These are phyloP conservation scores for Nasonia longicornis DNA, from an alignment of 1,140 invertebrate genomes.

Conservation along the genomic window DNA sequence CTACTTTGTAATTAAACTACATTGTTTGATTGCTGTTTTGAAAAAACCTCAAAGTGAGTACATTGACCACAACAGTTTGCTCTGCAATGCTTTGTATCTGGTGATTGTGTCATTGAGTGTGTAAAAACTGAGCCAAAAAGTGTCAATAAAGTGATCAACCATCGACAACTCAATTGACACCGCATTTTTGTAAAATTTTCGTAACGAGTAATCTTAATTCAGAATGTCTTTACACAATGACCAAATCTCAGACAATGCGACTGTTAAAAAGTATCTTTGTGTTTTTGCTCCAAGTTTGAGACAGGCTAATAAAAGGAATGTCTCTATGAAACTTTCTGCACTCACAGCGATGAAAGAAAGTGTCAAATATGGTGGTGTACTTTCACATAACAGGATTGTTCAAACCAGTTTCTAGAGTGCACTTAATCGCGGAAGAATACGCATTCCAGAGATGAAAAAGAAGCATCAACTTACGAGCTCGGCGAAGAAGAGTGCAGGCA, in stretches of 20 bases:
- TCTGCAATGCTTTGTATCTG: neutral
- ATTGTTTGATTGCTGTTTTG: neutral
- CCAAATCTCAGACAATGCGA: neutral
- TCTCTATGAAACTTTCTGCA: neutral
- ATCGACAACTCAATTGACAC: too few species aligned
- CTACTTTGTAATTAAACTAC: neutral
- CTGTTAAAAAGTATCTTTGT: neutral
- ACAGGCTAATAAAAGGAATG: neutral
- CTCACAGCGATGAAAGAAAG: neutral
- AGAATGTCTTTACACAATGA: too few species aligned
- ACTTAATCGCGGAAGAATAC: neutral
- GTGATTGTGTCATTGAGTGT: neutral
- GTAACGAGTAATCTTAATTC: too few species aligned
- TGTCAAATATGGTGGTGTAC: neutral
- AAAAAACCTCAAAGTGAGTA: neutral
- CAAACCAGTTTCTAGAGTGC: neutral
- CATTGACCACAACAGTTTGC: neutral
- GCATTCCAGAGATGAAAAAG: neutral
- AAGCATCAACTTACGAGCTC: conserved; percentile 13
- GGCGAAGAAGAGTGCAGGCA: neutral
- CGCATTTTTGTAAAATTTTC: too few species aligned
- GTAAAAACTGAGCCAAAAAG: neutral
- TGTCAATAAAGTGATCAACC: neutral
- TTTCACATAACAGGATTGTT: neutral
- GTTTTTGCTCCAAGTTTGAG: neutral